A percentile compares a stretch with the other conserved stretches of the same genome.
These are phyloP conservation scores for Cygnus atratus DNA, from an alignment of 2,113 vertebrate species.

Conservation along the genomic window DNA sequence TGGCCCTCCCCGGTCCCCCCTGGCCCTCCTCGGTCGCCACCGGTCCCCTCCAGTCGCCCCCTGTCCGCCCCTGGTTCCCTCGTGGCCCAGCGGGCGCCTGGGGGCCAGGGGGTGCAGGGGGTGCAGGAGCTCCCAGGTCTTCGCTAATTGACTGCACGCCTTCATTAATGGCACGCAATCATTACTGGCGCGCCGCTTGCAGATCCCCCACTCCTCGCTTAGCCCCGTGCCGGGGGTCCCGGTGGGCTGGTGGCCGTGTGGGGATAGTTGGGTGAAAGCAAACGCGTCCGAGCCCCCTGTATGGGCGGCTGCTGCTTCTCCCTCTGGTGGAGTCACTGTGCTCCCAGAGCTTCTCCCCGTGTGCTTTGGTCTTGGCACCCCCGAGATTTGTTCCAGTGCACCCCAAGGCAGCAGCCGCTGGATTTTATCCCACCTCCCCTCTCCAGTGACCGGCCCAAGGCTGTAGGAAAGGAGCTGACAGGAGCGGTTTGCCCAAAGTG, in stretches of 20 bases:
- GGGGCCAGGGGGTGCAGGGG: no score
- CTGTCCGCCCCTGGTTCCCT: no score
- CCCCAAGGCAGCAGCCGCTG: fast-evolving
- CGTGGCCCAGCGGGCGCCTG: not conserved
- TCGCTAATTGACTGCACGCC: not conserved
- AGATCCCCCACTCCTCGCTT: not conserved
- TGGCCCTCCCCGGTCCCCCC: not conserved
- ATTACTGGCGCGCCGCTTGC: not conserved
- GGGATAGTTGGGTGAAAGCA: not conserved
- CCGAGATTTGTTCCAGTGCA: not conserved
- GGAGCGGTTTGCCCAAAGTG: not conserved
- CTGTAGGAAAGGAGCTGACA: not conserved
- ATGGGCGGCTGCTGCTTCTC: not conserved
- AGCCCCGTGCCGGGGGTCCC: not conserved
- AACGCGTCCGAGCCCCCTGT: not conserved
- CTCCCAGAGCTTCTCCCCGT: not conserved
- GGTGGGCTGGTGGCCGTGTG: not conserved
- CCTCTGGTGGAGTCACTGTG: slow-evolving; percentile 12
- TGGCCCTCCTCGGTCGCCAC: not conserved
- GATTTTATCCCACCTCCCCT: not conserved
- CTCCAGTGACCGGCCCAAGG: not conserved
- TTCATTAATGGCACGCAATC: not conserved
- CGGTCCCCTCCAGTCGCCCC: no score
- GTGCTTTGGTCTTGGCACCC: not conserved
- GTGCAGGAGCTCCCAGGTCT: not conserved